Evolutionary conservation across 2,797 vertebrate species (phyloP).

Genomic region (Tarsius wallacei): DNA sequence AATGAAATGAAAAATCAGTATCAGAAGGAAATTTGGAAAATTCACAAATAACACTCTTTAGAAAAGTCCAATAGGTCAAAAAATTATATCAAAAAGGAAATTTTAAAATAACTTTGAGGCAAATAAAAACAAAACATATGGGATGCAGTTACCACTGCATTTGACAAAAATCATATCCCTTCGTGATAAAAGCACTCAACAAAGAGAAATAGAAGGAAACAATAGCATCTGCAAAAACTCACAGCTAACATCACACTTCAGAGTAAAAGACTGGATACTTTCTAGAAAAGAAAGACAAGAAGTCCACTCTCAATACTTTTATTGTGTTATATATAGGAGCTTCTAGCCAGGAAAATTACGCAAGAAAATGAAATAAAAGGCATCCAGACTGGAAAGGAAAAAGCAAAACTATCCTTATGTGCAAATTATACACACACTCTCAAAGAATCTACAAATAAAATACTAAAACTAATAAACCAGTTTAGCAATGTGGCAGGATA

Average conservation of each 20-base stretch:
- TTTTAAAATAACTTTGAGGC: not conserved
- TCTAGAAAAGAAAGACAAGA: not conserved
- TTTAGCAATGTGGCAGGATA: not conserved
- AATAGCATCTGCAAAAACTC: not conserved
- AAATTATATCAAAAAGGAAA: not conserved
- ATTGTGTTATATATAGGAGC: not conserved
- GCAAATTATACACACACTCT: not conserved
- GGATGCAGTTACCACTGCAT: not conserved
- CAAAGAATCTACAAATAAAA: not conserved
- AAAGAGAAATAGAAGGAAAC: not conserved
- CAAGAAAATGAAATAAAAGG: constrained; percentile 16
- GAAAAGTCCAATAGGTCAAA: not conserved
- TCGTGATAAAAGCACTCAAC: not conserved
- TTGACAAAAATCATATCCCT: not conserved
- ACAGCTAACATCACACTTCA: not conserved
- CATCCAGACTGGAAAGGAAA: not conserved
- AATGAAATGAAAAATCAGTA: not conserved
- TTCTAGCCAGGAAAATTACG: not conserved
- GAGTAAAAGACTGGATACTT: not conserved
- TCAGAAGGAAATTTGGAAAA: not conserved
- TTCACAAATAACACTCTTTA: not conserved
- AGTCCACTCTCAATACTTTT: not conserved
- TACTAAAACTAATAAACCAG: not conserved
- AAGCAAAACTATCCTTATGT: not conserved
- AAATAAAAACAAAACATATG: not conserved